Percentiles rank a stretch among this genome's conserved stretches.
Evolutionary conservation across 2,113 vertebrate genomes (phyloP).

Genomic region (Plecotus auritus): DNA sequence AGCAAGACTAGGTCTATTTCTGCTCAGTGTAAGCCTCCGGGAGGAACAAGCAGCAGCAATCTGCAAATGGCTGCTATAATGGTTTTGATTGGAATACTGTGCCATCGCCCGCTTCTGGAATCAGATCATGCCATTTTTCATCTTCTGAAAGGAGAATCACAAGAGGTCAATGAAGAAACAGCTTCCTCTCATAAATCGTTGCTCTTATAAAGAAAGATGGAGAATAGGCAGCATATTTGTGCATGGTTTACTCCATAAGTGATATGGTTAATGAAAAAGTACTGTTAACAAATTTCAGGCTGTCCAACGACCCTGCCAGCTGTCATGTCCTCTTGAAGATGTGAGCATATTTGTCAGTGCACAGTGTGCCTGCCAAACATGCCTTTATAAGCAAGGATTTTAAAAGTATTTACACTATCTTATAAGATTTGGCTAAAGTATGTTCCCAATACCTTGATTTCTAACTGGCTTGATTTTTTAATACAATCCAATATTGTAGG

Average conservation of each 20-base stretch:
- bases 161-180: conserved; percentile 5
- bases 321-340: not conserved
- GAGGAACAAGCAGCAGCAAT: not conserved
- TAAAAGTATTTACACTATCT: not conserved
- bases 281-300: not conserved
- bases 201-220: not conserved
- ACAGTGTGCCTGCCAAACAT: not conserved
- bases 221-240: not conserved
- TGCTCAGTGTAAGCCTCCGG: not conserved
- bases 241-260: not conserved
- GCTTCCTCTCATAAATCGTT: not conserved
- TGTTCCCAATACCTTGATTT: not conserved
- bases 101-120: not conserved
- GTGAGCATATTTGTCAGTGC: not conserved
- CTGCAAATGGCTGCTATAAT: not conserved
- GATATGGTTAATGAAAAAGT: not conserved
- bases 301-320: not conserved
- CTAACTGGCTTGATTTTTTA: not conserved
- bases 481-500: not conserved
- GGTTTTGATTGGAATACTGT: not conserved
- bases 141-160: not conserved
- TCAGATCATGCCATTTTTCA: not conserved
- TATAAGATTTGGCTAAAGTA: not conserved
- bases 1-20: not conserved
- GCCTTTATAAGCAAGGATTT: not conserved